Conservation (phyloP, 1,140 invertebrate genomes). For the Pseudomyrmex flavicornis region DNA sequence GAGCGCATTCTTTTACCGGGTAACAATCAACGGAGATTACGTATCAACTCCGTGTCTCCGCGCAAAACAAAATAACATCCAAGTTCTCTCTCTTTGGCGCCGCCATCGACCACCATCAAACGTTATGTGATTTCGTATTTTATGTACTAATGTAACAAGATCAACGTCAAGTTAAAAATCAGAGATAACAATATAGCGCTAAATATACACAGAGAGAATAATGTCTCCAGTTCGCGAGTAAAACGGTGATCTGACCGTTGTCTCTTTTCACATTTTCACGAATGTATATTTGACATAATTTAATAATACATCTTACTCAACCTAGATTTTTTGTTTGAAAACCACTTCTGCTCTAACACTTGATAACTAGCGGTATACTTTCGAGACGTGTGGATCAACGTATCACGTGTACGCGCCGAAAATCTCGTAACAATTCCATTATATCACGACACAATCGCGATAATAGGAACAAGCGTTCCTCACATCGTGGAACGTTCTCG, state of each 20-base stretch:
- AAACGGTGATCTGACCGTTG: not conserved
- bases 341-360: not conserved
- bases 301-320: constrained; percentile 2
- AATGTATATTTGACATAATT: not conserved
- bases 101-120: not conserved
- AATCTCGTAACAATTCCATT: constrained; percentile 48
- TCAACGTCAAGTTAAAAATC: not conserved
- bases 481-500: constrained; percentile 48
- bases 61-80: not conserved
- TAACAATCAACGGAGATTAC: constrained; percentile 40
- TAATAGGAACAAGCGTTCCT: constrained; percentile 60
- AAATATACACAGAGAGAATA: not conserved
- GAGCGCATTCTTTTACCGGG: not conserved
- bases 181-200: not conserved
- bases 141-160: not conserved
- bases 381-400: not conserved
- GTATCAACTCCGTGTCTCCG: not conserved
- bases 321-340: constrained; percentile 15
- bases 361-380: constrained; percentile 21
- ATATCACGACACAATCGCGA: constrained; percentile 25
- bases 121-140: not conserved
- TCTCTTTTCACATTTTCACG: not conserved
- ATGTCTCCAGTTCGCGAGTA: not conserved
- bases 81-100: not conserved
- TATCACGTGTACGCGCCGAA: not conserved